These are phyloP conservation scores for Loxodonta africana DNA, from an alignment of 2,113 vertebrate species.

Conservation along the genomic window DNA sequence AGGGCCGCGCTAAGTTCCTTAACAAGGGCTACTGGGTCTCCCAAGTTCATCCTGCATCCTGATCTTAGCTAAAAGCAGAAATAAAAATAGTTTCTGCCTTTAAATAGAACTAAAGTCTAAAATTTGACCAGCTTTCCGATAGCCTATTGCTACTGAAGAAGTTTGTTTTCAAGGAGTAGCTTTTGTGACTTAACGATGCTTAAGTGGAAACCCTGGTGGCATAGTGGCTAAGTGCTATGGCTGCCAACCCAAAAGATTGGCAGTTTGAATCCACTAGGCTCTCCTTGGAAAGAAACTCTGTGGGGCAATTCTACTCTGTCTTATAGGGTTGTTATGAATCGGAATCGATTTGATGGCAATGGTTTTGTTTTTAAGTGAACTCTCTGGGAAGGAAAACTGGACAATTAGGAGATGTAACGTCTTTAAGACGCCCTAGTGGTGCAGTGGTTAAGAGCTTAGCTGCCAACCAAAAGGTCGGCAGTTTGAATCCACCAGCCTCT, in stretches of 20 bases:
- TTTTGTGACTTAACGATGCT: constrained; percentile 26
- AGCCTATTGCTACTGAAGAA: constrained; percentile 18
- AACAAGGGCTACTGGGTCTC: constrained; percentile 45
- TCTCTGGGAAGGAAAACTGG: constrained; percentile 33
- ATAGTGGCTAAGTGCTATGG: no score
- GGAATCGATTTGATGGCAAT: no score
- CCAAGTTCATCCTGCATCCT: background rate
- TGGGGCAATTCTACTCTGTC: no score
- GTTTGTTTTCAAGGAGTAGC: constrained; percentile 45
- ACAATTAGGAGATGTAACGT: constrained; percentile 27
- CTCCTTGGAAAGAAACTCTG: no score
- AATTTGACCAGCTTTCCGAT: constrained; percentile 37
- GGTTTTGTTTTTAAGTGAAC: background rate
- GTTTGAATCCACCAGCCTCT: no score
- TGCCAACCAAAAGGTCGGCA: no score
- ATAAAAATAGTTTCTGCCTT: background rate
- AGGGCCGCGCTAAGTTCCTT: background rate
- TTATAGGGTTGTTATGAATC: no score
- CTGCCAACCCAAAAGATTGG: no score
- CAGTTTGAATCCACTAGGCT: no score
- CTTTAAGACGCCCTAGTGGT: background rate
- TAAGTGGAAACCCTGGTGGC: no score
- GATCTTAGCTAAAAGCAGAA: constrained; percentile 34
- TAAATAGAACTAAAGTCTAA: background rate
- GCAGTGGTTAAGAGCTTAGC: no score